Evolutionary conservation across 2,888 invertebrate species (phyloP), one percentile per base, ranked within the genome.

Genomic region (Caenorhabditis imperialis): DNA sequence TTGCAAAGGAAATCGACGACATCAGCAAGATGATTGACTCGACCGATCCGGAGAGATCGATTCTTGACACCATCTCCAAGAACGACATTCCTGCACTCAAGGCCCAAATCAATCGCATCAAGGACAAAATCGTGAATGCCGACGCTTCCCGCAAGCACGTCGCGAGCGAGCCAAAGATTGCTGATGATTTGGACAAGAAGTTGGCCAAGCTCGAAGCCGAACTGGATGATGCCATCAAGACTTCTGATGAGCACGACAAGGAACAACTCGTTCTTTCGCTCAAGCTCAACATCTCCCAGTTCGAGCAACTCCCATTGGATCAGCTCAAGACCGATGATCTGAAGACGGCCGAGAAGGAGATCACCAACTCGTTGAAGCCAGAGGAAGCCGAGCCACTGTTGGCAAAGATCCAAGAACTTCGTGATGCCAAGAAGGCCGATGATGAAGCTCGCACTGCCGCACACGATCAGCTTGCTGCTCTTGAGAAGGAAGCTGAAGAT

Each of bases 191-290:
- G 42, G 58, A 57, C 44, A 44, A 69, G 51, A 57, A 69, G 38
- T 37, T 71, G 37, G 55, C 61, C 22, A 65, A 58, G 50, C 75
- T 80, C 20, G 75, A 75, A 70, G 60, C 72, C 33, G 65, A 75
- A 53, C 60, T 77, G 27, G 54, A 53, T 20, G 77, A 72, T 38
- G 73, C 75, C 47, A 76, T 72, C 65, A 48, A 73, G 42, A 60
- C 48, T 35, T 69, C 62, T 14, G 65, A 77, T 33, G 71, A 80
- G 58, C 42, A 60, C 40, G 76, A 80, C 23, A 71, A 65, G 33
- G 77, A 80, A 27, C 54, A 72, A 50, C 61, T 75, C 40, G 50
- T 75, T 57, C 60, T 77, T 53, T 51, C 58, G 33, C 63, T 76
- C 38, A 76, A 54, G 37, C 33, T 74, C 55, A 77, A 63, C 45